A percentile compares a stretch with the other conserved stretches of the same genome.
These are phyloP conservation scores for Micrasema minimum DNA, from an alignment of 1,140 invertebrate species.

Conservation along the genomic window DNA sequence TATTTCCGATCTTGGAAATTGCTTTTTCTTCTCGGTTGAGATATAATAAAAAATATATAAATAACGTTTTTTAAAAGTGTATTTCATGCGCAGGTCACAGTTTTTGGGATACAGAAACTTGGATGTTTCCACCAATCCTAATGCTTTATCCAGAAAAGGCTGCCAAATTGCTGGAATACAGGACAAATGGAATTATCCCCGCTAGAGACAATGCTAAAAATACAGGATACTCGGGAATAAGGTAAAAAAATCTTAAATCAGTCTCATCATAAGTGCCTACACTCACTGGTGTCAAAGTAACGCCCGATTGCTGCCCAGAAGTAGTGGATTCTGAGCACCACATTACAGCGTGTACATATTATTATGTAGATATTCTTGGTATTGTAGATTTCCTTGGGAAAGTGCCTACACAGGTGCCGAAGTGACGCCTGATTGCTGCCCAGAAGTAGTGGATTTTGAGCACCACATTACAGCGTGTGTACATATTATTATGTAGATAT, in stretches of 20 bases:
- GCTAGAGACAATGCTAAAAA: slow-evolving; percentile 59
- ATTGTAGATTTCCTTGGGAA: slow-evolving; percentile 67
- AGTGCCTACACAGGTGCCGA: slow-evolving; percentile 69
- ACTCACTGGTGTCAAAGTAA: slow-evolving; percentile 68
- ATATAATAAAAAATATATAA: no score
- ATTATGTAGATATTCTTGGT: background rate
- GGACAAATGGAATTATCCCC: slow-evolving; percentile 59
- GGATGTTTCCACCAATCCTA: slow-evolving; percentile 64
- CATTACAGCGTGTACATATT: slow-evolving; percentile 65
- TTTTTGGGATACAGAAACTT: slow-evolving; percentile 67
- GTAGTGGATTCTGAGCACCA: slow-evolving; percentile 68
- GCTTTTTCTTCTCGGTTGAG: no score
- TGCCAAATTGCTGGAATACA: slow-evolving; percentile 59
- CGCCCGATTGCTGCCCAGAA: slow-evolving; percentile 68
- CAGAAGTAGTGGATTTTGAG: slow-evolving; percentile 66
- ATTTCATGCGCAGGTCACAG: no score
- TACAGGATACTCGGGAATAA: slow-evolving; percentile 62
- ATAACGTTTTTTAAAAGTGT: no score
- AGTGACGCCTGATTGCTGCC: slow-evolving; percentile 69
- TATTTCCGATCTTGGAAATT: no score
- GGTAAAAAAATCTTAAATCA: slow-evolving; percentile 52
- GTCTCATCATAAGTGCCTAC: slow-evolving; percentile 61
- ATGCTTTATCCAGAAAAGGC: slow-evolving; percentile 61
- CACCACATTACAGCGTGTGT: slow-evolving; percentile 69
- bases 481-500: slow-evolving; percentile 49